Conservation (phyloP, 2,888 invertebrate genomes). For the Pristionchus arcanus region DNA sequence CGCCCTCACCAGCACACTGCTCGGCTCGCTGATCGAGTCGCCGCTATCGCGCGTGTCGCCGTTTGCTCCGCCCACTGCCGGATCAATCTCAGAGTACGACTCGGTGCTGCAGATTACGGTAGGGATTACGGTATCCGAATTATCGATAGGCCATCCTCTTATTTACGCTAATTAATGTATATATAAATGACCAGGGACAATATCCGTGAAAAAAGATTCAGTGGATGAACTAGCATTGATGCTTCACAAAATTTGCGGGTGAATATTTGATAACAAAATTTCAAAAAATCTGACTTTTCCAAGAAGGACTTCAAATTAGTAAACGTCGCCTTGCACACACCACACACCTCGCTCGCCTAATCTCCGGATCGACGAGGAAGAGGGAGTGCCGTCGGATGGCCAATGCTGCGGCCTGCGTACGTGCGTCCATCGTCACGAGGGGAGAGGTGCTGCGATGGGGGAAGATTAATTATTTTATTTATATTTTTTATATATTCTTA, state of each 20-base stretch:
- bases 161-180: too few relatives aligned
- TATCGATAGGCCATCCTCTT: too few relatives aligned
- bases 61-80: background rate
- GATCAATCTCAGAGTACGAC: conserved; percentile 38
- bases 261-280: background rate
- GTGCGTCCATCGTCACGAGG: conserved; percentile 31
- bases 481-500: background rate
- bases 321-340: background rate
- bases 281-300: background rate
- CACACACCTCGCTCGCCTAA: conserved; percentile 42
- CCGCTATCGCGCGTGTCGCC: background rate
- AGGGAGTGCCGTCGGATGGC: conserved; percentile 17
- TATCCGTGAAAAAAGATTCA: too few relatives aligned
- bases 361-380: conserved; percentile 54
- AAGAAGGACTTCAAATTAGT: background rate
- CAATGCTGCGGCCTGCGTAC: background rate
- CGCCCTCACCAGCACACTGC: conserved; percentile 52
- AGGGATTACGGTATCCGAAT: background rate
- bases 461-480: background rate
- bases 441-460: conserved; percentile 54
- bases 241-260: background rate
- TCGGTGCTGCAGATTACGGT: conserved; percentile 39
- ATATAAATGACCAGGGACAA: too few relatives aligned
- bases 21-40: conserved; percentile 55
- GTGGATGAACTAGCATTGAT: background rate